Evolutionary conservation across 53 echinoderm and acorn worm genomes (phyloP).

Genomic region (Luidia sarsii): DNA sequence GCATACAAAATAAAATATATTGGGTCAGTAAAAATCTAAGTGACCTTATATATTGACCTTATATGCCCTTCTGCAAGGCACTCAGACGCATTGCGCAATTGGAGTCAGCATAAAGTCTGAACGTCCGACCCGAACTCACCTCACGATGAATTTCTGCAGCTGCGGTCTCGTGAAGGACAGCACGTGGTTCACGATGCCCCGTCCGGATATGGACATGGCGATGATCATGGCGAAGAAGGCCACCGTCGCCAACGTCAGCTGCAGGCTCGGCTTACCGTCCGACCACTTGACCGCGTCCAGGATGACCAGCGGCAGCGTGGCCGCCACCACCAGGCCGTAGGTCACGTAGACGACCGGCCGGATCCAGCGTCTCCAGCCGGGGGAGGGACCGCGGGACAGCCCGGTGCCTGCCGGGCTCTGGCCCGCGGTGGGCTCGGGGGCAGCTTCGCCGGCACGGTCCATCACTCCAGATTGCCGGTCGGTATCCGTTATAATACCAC

Average conservation of each 20-base stretch:
- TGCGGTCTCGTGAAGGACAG: slow-evolving; percentile 73
- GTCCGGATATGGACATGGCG: slow-evolving; percentile 70
- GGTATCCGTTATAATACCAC: too few relatives aligned
- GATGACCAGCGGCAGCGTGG: slow-evolving; percentile 30
- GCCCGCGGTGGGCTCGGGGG: neutral
- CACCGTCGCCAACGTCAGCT: neutral
- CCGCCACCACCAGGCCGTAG: slow-evolving; percentile 37
- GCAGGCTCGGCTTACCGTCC: neutral
- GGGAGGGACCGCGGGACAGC: neutral
- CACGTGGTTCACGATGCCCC: slow-evolving; percentile 83
- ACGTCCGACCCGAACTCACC: slow-evolving; percentile 64
- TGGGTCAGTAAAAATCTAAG: too few relatives aligned
- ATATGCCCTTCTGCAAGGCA: too few relatives aligned
- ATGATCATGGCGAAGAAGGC: slow-evolving; percentile 34
- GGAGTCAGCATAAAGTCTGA: too few relatives aligned
- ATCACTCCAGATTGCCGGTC: too few relatives aligned
- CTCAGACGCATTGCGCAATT: too few relatives aligned
- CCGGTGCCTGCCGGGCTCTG: neutral
- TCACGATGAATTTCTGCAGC: slow-evolving; percentile 80
- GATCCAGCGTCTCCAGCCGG: slow-evolving; percentile 61
- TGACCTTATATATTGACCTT: too few relatives aligned
- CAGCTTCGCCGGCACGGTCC: too few relatives aligned
- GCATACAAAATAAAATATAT: too few relatives aligned
- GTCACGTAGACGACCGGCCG: slow-evolving; percentile 41
- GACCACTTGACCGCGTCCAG: slow-evolving; percentile 30